A percentile compares a stretch with the other conserved stretches of the same genome.
phyloP scores from a whole-genome alignment of 2,888 invertebrate genomes.

The Drosophila fungiperda region DNA sequence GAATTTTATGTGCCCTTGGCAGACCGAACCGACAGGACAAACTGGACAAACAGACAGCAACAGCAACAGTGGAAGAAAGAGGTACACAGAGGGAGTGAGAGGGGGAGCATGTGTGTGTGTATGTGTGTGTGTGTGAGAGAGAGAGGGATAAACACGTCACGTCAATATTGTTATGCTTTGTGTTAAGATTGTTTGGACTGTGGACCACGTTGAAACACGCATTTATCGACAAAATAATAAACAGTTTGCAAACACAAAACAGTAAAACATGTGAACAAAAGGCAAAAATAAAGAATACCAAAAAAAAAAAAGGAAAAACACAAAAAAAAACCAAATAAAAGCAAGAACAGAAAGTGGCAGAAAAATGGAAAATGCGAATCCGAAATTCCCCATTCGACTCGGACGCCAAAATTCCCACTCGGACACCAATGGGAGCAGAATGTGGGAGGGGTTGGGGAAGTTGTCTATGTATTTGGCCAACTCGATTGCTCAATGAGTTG shows the following conservation, averaged over 20 bases:
- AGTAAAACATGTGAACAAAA: conserved; percentile 48
- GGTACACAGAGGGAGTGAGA: background rate
- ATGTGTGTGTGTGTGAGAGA: background rate
- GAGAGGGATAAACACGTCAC: conserved; percentile 36
- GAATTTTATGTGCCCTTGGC: conserved; percentile 63
- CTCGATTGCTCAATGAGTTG: conserved; percentile 69
- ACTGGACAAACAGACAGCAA: conserved; percentile 8
- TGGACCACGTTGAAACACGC: conserved; percentile 34
- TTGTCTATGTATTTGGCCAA: conserved; percentile 27
- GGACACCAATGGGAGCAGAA: background rate
- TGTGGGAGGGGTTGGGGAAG: background rate
- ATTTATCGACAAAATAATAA: conserved; percentile 67
- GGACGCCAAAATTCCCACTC: conserved; percentile 19
- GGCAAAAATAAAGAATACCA: conserved; percentile 21
- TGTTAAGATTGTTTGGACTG: conserved; percentile 33
- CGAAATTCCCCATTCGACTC: conserved; percentile 37
- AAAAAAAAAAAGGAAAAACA: conserved; percentile 1
- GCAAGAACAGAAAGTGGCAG: background rate
- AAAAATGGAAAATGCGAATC: conserved; percentile 15
- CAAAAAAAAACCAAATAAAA: background rate
- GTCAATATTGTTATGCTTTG: conserved; percentile 61
- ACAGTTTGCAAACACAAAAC: conserved; percentile 50
- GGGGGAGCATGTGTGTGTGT: too few species aligned
- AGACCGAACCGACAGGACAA: conserved; percentile 43
- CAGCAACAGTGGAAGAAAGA: background rate